Evolutionary conservation across 1,140 invertebrate genomes (phyloP).

Genomic region (Drosophila pandora): DNA sequence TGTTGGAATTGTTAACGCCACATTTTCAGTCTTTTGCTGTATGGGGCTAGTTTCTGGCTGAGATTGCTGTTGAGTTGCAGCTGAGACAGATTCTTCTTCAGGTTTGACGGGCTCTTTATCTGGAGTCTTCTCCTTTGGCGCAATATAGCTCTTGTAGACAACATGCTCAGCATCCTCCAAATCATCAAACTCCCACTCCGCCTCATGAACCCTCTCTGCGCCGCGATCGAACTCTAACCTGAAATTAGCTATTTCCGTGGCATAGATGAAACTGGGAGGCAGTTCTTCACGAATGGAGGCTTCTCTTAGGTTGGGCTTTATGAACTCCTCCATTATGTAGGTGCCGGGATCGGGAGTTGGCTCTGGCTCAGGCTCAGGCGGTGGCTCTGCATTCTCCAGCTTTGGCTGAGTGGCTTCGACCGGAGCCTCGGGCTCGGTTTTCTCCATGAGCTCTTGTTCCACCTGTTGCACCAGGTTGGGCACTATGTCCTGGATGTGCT

Average conservation of each 20-base stretch:
- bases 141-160: constrained; percentile 63
- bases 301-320: constrained; percentile 68
- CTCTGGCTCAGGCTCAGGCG: constrained; percentile 6
- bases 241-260: constrained; percentile 75
- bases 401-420: background rate
- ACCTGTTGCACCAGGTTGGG: constrained; percentile 83
- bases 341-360: constrained; percentile 40
- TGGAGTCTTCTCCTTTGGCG: constrained; percentile 31
- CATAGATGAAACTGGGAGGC: constrained; percentile 63
- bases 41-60: background rate
- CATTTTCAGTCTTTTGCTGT: constrained; percentile 1
- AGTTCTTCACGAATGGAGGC: constrained; percentile 65
- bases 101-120: background rate
- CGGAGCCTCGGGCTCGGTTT: background rate
- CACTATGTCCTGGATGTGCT: constrained; percentile 83
- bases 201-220: constrained; percentile 52
- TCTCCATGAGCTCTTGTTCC: constrained; percentile 74
- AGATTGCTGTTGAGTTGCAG: background rate
- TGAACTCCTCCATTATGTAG: constrained; percentile 76
- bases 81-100: background rate
- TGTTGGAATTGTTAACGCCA: background rate
- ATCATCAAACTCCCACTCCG: constrained; percentile 53
- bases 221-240: constrained; percentile 69
- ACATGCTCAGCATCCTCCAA: constrained; percentile 49
- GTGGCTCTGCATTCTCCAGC: background rate